Evolutionary conservation across 2,113 vertebrate species (phyloP), one percentile per base, ranked within the genome.

Genomic region (Nothobranchius furzeri): DNA sequence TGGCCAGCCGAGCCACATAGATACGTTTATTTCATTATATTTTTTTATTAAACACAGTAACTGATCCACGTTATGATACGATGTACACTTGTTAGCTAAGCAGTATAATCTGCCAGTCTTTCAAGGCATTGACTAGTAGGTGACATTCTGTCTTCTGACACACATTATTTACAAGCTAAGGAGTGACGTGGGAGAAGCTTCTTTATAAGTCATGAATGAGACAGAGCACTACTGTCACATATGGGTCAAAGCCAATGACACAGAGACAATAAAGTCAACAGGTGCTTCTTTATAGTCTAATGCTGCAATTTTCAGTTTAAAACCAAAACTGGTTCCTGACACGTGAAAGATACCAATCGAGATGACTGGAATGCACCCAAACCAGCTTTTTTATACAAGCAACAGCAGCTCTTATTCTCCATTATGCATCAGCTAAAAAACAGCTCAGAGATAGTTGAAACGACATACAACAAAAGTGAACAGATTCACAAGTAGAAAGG

Each of bases 1-100:
- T 81, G 76, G 72, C 82, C 75, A 50, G 62, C 64, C 48, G 24
- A 62, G 79, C 85, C 89, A 88, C 83, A 75, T 64, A 85, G 78
- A 85, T 54, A 71, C 75, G 73, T 81, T 88, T 83, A 83, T 91
- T 91, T 82, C 49, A 64, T 79, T 81, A 50, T 87, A 84, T 85
- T 89, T 82, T 89, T 89, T 85, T 80, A 90, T 73, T 90, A 91
- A 91, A 91, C 90, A 91, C 90, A 88, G 81, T 85, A 87, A 79
- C 81, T 45, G 73, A 88, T 81, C 64, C 88, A 91, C 88, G 85
- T 75, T 70, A 88, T 88, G 76, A 83, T 83, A 86, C 46, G 82
- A 89, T 82, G 81, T 67, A 86, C 81, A 89, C 75, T 75, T 86
- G 81, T 67, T 83, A 81, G 68, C 75, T 59, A 60, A 84, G 79